Evolutionary conservation across 1,140 invertebrate species (phyloP).

Genomic region (Drosophila funebris): DNA sequence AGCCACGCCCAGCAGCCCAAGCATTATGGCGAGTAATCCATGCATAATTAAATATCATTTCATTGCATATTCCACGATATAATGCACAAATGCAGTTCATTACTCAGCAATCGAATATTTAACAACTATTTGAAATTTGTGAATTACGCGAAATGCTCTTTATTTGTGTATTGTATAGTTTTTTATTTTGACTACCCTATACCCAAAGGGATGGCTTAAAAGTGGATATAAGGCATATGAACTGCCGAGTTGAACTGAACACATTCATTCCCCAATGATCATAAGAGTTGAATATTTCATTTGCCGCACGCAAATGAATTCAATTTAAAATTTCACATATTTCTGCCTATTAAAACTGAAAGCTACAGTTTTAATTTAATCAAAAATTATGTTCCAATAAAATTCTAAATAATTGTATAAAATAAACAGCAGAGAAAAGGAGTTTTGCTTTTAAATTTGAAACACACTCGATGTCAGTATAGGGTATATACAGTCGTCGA

Average conservation of each 20-base stretch:
- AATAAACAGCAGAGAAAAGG: too few relatives aligned
- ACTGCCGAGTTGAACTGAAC: background rate
- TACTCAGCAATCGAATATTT: conserved; percentile 27
- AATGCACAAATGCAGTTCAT: conserved; percentile 20
- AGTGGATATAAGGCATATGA: background rate
- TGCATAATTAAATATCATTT: conserved; percentile 72
- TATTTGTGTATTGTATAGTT: background rate
- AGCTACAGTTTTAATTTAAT: too few relatives aligned
- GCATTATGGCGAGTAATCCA: conserved; percentile 49
- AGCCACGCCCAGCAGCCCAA: conserved; percentile 16
- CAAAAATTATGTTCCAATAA: too few relatives aligned
- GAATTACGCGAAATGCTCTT: conserved; percentile 19
- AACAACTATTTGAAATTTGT: conserved; percentile 19
- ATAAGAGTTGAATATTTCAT: background rate
- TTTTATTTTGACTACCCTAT: conserved; percentile 7
- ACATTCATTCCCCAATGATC: background rate
- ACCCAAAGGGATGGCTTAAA: background rate
- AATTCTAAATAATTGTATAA: too few relatives aligned
- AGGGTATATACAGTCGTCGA: too few relatives aligned
- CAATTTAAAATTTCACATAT: too few relatives aligned
- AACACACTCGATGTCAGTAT: background rate
- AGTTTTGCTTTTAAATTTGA: too few relatives aligned
- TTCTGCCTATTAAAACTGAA: too few relatives aligned
- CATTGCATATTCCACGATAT: conserved; percentile 24
- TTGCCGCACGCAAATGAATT: too few relatives aligned